A percentile compares a stretch with the other conserved stretches of the same genome.
Conservation (phyloP, 2,797 vertebrate species). For the Lerista edwardsae region DNA sequence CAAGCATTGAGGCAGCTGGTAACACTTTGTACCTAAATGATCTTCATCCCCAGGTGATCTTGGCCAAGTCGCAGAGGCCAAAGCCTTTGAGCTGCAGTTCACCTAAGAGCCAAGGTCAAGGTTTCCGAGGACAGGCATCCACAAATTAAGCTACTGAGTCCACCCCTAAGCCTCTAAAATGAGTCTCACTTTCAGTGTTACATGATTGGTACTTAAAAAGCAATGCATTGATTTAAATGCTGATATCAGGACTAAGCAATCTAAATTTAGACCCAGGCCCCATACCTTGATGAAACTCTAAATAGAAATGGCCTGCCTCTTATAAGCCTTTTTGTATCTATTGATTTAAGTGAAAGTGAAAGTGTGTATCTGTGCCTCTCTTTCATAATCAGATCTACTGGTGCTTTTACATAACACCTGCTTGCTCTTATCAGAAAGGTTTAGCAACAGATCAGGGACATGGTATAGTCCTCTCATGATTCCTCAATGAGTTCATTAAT, state of each 20-base stretch:
- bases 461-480: not conserved
- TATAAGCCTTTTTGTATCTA: not conserved
- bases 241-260: not conserved
- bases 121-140: slow-evolving; percentile 20
- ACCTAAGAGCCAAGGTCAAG: slow-evolving; percentile 23
- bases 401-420: not conserved
- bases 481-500: no score
- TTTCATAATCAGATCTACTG: not conserved
- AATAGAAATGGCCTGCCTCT: not conserved
- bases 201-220: not conserved
- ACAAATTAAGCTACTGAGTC: slow-evolving; percentile 45
- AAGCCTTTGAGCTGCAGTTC: slow-evolving; percentile 11
- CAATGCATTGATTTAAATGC: slow-evolving; percentile 24
- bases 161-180: slow-evolving; percentile 43
- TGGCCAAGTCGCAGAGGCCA: not conserved
- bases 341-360: not conserved
- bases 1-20: not conserved
- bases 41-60: not conserved
- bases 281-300: not conserved
- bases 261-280: not conserved
- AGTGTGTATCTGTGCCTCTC: not conserved
- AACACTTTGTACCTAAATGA: not conserved
- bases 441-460: no score
- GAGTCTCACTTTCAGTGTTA: slow-evolving; percentile 32
- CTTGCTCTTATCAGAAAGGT: not conserved